Base-by-base conservation (phyloP, 2,113 vertebrate genomes). In the Corydoras sp. region DNA sequence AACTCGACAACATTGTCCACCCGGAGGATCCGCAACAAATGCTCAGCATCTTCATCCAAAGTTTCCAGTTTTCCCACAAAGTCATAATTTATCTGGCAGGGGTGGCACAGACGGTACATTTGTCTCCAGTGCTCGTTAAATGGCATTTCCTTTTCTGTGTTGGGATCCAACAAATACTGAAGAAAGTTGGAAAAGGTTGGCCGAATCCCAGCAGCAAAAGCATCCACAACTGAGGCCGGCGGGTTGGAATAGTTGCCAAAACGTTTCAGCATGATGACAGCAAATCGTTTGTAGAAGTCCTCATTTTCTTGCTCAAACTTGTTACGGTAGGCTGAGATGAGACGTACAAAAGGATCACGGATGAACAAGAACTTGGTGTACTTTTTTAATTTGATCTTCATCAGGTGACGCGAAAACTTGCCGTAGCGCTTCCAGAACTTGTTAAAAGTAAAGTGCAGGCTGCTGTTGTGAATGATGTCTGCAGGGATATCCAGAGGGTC, bases 81-180 rank as follows among this genome's bases (percentile, higher is more conserved):
- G 80, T 99, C 96, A 0, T 99, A 99, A 72, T 98, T 93, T 18
- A 99, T 98, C 88, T 99, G 97, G 85, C 96, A 98, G 0, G 97
- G 97, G 50, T 99, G 97, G 81, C 97, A 99, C 1, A 99, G 90
- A 0, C 94, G 93, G 76, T 99, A 92, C 14, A 94, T 86, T 83
- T 99, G 96, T 68, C 91, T 81, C 97, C 97, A 99, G 87, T 99
- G 97, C 86, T 99, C 97, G 0, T 99, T 99, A 83, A 97, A 99
- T 11, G 96, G 92, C 71, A 82, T 87, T 80, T 92, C 86, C 80
- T 89, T 88, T 88, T 98, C 96, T 0, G 96, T 98, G 85, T 83
- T 88, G 0, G 94, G 91, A 84, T 99, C 97, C 86, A 99, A 87
- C 14, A 99, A 89, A 78, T 99, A 99, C 86, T 94, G 95, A 85